These are phyloP conservation scores for Tholera decimalis DNA, from an alignment of 2,888 invertebrate genomes.

Conservation along the genomic window DNA sequence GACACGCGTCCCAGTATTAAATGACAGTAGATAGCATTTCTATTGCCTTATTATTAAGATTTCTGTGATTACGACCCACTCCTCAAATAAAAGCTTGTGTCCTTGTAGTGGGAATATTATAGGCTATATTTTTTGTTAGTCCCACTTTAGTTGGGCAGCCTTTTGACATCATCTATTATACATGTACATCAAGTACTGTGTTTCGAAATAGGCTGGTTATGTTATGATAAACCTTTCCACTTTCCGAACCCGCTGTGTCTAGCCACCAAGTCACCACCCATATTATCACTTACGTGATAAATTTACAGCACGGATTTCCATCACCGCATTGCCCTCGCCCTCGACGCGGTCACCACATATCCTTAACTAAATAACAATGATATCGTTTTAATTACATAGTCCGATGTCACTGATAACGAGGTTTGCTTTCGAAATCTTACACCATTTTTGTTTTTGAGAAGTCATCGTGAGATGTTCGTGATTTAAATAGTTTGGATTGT, in stretches of 20 bases:
- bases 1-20: too few relatives aligned
- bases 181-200: too few relatives aligned
- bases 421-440: conserved; percentile 61
- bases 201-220: too few relatives aligned
- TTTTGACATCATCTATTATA: too few relatives aligned
- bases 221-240: too few relatives aligned
- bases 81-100: too few relatives aligned
- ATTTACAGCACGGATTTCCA: conserved; percentile 82
- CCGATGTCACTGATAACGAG: conserved; percentile 76
- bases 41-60: too few relatives aligned
- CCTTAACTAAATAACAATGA: conserved; percentile 85
- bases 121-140: too few relatives aligned
- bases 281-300: conserved; percentile 69
- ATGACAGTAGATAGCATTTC: too few relatives aligned
- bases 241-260: conserved; percentile 49
- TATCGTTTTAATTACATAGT: conserved; percentile 83
- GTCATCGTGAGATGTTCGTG: conserved; percentile 25
- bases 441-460: conserved; percentile 40
- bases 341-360: conserved; percentile 85
- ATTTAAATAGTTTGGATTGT: conserved; percentile 8
- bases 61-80: too few relatives aligned
- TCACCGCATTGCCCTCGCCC: conserved; percentile 74
- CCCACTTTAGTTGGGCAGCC: too few relatives aligned
- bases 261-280: conserved; percentile 47
- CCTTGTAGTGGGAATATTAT: too few relatives aligned